Evolutionary conservation across 1,140 invertebrate species (phyloP).

Genomic region (Drosophila malerkotliana): DNA sequence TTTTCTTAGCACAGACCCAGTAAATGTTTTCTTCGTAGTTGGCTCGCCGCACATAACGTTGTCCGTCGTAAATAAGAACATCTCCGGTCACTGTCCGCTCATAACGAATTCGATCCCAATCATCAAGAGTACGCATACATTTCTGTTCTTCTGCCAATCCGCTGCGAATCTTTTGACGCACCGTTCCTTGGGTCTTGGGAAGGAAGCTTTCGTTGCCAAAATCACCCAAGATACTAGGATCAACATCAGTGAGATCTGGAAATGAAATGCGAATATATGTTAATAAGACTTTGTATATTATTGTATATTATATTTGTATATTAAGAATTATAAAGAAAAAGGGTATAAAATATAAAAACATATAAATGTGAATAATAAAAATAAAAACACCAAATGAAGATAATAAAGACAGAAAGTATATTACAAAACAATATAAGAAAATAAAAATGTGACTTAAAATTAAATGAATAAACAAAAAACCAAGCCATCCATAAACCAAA

Average conservation of each 20-base stretch:
- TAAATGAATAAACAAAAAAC: neutral
- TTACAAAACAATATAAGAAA: neutral
- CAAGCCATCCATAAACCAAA: neutral
- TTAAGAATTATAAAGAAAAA: neutral
- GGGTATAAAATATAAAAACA: neutral
- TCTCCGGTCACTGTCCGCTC: slow-evolving; percentile 37
- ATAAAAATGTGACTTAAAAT: too few relatives aligned
- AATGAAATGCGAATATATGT: neutral
- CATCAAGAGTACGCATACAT: slow-evolving; percentile 52
- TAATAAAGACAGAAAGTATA: neutral
- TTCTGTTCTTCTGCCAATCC: slow-evolving; percentile 23
- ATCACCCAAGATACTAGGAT: slow-evolving; percentile 48
- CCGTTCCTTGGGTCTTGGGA: slow-evolving; percentile 21
- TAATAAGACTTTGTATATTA: too few relatives aligned
- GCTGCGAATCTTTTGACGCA: slow-evolving; percentile 17
- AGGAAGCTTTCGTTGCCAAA: slow-evolving; percentile 68
- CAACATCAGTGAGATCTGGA: slow-evolving; percentile 35
- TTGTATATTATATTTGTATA: too few relatives aligned
- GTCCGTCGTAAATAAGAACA: slow-evolving; percentile 41
- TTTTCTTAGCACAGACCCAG: slow-evolving; percentile 44
- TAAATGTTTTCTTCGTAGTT: slow-evolving; percentile 45
- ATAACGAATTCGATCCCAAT: slow-evolving; percentile 68
- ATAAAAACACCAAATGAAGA: neutral
- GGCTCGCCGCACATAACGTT: slow-evolving; percentile 37
- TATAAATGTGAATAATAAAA: neutral